Conservation (phyloP, 2,113 vertebrate genomes). For the Chamaea fasciata region DNA sequence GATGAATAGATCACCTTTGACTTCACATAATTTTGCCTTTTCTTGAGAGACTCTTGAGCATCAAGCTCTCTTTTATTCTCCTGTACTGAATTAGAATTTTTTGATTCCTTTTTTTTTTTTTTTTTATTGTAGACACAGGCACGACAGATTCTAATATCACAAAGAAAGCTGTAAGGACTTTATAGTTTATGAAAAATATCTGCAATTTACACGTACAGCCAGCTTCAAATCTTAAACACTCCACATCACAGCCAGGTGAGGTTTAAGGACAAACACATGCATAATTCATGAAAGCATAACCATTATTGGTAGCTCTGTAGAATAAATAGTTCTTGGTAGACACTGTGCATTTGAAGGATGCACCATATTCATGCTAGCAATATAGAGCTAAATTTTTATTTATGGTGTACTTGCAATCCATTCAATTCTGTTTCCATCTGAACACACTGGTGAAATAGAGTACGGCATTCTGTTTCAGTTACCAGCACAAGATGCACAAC, state of each 20-base stretch:
- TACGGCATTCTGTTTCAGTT: background rate
- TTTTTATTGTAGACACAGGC: background rate
- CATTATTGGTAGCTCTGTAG: background rate
- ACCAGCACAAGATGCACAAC: background rate
- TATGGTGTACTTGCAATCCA: conserved; percentile 15
- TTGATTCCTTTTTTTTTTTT: background rate
- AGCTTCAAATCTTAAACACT: conserved; percentile 10
- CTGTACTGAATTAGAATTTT: background rate
- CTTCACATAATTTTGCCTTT: background rate
- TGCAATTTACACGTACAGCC: background rate
- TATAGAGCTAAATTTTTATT: conserved; percentile 39
- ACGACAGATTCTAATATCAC: background rate
- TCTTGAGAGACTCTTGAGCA: background rate
- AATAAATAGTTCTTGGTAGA: conserved; percentile 13
- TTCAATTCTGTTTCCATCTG: conserved; percentile 7
- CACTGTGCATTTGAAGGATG: conserved; percentile 31
- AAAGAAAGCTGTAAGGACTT: background rate
- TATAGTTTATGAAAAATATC: background rate
- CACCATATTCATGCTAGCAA: background rate
- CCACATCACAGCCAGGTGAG: conserved; percentile 4
- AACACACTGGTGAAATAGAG: conserved; percentile 12
- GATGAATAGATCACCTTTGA: background rate
- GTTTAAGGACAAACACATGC: conserved; percentile 14
- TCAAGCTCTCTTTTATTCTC: background rate
- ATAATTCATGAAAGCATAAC: conserved; percentile 41